Conservation (phyloP, 2,888 invertebrate species). For the Dynastes grantii region DNA sequence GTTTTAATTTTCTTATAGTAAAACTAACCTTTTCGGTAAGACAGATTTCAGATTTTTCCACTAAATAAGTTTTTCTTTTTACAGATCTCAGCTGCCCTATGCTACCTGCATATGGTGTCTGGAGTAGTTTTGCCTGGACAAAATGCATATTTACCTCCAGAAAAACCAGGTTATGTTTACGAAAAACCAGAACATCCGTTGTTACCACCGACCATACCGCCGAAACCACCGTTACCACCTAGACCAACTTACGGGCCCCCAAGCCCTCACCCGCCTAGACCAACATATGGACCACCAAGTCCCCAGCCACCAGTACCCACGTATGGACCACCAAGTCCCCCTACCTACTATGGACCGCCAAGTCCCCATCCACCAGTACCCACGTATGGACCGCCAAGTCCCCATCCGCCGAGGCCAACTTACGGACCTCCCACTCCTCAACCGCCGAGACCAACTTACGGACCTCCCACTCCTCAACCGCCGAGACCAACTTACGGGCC, state of each 20-base stretch:
- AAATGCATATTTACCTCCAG: constrained; percentile 84
- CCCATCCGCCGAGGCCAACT: constrained; percentile 46
- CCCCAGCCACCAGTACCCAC: constrained; percentile 42
- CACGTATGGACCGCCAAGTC: constrained; percentile 49
- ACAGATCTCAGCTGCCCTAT: constrained; percentile 73
- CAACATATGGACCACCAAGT: constrained; percentile 48
- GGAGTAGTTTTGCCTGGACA: constrained; percentile 76
- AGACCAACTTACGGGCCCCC: constrained; percentile 53
- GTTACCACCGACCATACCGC: constrained; percentile 73
- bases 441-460: constrained; percentile 49
- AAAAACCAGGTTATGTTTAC: constrained; percentile 81
- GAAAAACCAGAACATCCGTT: constrained; percentile 72
- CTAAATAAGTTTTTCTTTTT: constrained; percentile 57
- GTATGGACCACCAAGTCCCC: constrained; percentile 45
- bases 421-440: constrained; percentile 50
- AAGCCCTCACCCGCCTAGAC: constrained; percentile 45
- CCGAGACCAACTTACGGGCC: constrained; percentile 48
- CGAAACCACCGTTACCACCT: constrained; percentile 58
- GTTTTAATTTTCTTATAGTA: too few relatives aligned
- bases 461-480: constrained; percentile 31
- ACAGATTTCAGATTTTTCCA: neutral
- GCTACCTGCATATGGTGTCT: constrained; percentile 70
- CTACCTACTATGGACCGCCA: constrained; percentile 51
- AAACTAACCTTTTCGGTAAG: too few relatives aligned
- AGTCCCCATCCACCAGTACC: constrained; percentile 46